A percentile compares a stretch with the other conserved stretches of the same genome.
phyloP scores from a whole-genome alignment of 2,888 invertebrate species.

The Alentia gelatinosa region DNA sequence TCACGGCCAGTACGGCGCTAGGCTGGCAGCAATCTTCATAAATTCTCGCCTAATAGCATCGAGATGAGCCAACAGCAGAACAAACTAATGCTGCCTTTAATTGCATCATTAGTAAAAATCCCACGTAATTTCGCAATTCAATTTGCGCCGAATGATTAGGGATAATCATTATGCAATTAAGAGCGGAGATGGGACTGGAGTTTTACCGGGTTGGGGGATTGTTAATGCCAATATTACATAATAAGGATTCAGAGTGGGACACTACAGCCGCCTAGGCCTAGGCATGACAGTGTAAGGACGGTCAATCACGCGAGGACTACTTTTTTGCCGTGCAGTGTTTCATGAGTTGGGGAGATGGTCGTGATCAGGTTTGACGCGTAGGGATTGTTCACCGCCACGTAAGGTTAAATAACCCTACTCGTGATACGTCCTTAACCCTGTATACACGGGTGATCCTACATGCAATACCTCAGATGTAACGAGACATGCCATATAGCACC shows the following conservation, averaged over 20 bases:
- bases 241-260: neutral
- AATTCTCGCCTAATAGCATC: neutral
- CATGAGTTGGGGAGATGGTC: too few relatives aligned
- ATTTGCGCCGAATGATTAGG: conserved; percentile 42
- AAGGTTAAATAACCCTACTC: too few relatives aligned
- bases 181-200: neutral
- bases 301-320: too few relatives aligned
- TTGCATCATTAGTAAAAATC: conserved; percentile 37
- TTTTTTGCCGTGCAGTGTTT: too few relatives aligned
- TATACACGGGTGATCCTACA: too few relatives aligned
- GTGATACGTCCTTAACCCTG: too few relatives aligned
- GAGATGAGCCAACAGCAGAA: neutral
- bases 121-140: conserved; percentile 42
- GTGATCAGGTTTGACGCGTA: too few relatives aligned
- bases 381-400: too few relatives aligned
- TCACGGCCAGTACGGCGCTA: neutral
- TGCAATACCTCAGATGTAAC: too few relatives aligned
- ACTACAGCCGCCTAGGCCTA: neutral
- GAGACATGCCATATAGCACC: too few relatives aligned
- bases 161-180: conserved; percentile 36
- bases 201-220: neutral
- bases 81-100: conserved; percentile 20
- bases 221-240: conserved; percentile 3
- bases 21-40: neutral
- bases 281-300: too few relatives aligned